Evolutionary conservation across 1,140 invertebrate species (phyloP).

Genomic region (Galendromus occidentalis): DNA sequence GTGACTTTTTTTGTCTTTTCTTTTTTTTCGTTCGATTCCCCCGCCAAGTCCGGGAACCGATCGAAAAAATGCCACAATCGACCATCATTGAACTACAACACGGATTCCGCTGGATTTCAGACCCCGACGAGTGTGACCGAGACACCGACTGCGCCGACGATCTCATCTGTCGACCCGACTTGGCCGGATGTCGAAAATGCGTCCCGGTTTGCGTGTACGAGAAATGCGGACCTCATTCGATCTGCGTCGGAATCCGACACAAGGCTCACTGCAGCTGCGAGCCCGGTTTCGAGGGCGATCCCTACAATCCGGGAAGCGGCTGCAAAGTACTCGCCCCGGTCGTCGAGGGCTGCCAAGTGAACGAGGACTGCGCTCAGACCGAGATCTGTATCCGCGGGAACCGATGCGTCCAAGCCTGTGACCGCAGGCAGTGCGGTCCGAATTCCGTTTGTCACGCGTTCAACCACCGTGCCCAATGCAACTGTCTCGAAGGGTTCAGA

Average conservation of each 20-base stretch:
- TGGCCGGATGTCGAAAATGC: background rate
- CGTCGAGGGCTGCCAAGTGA: conserved; percentile 1
- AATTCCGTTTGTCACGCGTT: conserved; percentile 59
- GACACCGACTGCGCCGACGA: conserved; percentile 37
- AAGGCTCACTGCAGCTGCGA: conserved; percentile 49
- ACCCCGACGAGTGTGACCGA: background rate
- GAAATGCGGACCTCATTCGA: conserved; percentile 19
- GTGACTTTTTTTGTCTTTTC: no score
- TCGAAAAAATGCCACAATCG: no score
- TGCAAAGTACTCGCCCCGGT: conserved; percentile 16
- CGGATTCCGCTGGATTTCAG: background rate
- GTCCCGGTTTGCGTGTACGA: conserved; percentile 19
- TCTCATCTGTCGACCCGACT: conserved; percentile 7
- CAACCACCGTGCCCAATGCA: conserved; percentile 63
- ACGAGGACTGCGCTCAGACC: background rate
- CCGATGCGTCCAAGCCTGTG: conserved; percentile 20
- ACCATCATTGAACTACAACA: no score
- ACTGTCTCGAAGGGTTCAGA: conserved; percentile 50
- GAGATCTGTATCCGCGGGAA: conserved; percentile 3
- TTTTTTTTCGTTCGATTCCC: no score
- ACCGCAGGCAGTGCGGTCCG: conserved; percentile 40
- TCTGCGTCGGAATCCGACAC: conserved; percentile 20
- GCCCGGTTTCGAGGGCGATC: conserved; percentile 60
- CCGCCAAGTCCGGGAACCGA: no score
- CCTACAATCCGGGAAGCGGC: conserved; percentile 26